A percentile compares a stretch with the other conserved stretches of the same genome.
These are phyloP conservation scores for Ceyx margarethae DNA, from an alignment of 2,113 vertebrate genomes.

Conservation along the genomic window DNA sequence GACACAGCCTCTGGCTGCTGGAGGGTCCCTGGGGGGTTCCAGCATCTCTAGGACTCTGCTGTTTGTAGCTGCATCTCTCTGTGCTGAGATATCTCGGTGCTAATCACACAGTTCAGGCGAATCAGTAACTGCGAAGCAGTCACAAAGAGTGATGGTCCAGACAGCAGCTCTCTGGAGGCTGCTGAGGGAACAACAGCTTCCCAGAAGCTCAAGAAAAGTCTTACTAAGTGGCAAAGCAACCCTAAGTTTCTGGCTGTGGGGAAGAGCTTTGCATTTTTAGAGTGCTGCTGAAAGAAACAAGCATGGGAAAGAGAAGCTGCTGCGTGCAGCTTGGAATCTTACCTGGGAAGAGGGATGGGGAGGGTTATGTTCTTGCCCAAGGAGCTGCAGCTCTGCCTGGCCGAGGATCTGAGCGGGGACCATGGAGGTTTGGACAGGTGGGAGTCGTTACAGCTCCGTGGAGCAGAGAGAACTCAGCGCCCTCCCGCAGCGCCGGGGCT, in stretches of 20 bases:
- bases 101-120: background rate
- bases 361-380: background rate
- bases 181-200: slow-evolving; percentile 1
- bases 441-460: background rate
- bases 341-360: background rate
- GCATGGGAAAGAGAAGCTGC: background rate
- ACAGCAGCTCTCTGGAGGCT: background rate
- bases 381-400: background rate
- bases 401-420: background rate
- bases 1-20: background rate
- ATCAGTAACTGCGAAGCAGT: background rate
- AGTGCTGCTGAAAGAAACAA: background rate
- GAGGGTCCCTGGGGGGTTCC: background rate
- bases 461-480: slow-evolving; percentile 39
- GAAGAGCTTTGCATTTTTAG: background rate
- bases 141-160: background rate
- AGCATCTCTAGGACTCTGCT: background rate
- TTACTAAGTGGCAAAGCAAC: background rate
- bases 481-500: background rate
- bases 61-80: background rate
- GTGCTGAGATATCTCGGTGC: background rate
- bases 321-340: background rate
- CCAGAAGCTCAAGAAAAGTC: background rate
- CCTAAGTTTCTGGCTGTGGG: background rate
- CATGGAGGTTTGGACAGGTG: background rate